phyloP scores from a whole-genome alignment of 2,888 invertebrate species.

The Charanyca ferruginea region DNA sequence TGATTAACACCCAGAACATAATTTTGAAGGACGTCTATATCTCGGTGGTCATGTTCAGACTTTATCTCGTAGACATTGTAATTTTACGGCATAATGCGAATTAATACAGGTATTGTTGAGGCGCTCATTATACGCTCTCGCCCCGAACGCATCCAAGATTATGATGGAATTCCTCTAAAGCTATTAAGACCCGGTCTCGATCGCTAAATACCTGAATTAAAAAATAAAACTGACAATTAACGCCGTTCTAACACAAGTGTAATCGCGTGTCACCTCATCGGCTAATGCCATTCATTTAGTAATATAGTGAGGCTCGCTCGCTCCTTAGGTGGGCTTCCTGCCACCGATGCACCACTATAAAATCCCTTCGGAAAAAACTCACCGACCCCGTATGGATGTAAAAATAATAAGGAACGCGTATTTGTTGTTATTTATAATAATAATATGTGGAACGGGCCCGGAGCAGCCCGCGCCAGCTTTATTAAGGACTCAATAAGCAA shows the following conservation, averaged over 20 bases:
- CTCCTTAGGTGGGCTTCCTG: conserved; percentile 85
- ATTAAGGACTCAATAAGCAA: conserved; percentile 91
- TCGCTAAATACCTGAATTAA: conserved; percentile 72
- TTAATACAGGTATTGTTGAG: conserved; percentile 74
- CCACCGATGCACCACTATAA: conserved; percentile 63
- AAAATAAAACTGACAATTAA: conserved; percentile 77
- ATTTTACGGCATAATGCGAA: conserved; percentile 77
- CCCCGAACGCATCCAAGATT: conserved; percentile 70
- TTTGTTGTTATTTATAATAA: conserved; percentile 87
- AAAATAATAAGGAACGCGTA: conserved; percentile 81
- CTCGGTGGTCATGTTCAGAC: conserved; percentile 64
- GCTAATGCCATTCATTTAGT: conserved; percentile 73
- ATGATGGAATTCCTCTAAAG: conserved; percentile 76
- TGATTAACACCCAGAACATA: conserved; percentile 54
- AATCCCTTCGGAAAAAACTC: conserved; percentile 73
- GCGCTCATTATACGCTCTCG: conserved; percentile 59
- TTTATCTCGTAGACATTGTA: conserved; percentile 77
- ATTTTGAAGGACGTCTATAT: conserved; percentile 63
- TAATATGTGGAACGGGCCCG: conserved; percentile 81
- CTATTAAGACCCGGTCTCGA: conserved; percentile 75
- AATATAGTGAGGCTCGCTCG: conserved; percentile 68
- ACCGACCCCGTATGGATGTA: conserved; percentile 71
- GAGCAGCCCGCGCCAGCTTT: conserved; percentile 82
- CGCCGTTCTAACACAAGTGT: conserved; percentile 73
- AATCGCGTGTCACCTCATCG: conserved; percentile 75